A percentile compares a stretch with the other conserved stretches of the same genome.
These are phyloP conservation scores for Macrophya alboannulata DNA, from an alignment of 2,888 invertebrate species.

Conservation along the genomic window DNA sequence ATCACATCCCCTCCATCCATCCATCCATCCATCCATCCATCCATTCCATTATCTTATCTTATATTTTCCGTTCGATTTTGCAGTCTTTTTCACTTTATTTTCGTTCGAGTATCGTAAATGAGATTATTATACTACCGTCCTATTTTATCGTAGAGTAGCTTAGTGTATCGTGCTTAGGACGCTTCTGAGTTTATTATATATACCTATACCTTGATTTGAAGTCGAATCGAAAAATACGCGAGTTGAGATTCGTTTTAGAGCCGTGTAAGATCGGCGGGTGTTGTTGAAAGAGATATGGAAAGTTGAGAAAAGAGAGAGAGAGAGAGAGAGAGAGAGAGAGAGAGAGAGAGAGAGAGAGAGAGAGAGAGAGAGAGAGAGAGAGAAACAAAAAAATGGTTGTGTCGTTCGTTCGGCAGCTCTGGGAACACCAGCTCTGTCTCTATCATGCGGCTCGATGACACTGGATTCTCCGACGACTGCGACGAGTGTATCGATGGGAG, in stretches of 20 bases:
- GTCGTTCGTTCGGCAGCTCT: slow-evolving; percentile 69
- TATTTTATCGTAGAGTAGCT: slow-evolving; percentile 65
- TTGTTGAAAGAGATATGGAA: background rate
- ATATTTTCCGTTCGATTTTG: background rate
- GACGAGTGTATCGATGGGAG: slow-evolving; percentile 79
- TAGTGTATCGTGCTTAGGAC: slow-evolving; percentile 56
- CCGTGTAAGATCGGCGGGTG: background rate
- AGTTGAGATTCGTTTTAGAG: background rate
- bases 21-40: slow-evolving; percentile 8
- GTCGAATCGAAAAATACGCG: background rate
- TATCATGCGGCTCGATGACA: slow-evolving; percentile 84
- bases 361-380: background rate
- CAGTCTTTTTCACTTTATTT: background rate
- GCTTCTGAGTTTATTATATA: slow-evolving; percentile 60
- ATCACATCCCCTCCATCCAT: no score
- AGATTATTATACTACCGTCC: background rate
- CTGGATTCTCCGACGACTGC: slow-evolving; percentile 94
- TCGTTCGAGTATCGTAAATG: slow-evolving; percentile 62
- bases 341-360: background rate
- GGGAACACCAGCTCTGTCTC: slow-evolving; percentile 81
- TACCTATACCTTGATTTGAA: background rate
- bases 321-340: background rate
- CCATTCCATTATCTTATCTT: slow-evolving; percentile 39
- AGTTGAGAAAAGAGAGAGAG: background rate
- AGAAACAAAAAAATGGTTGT: background rate